Percentiles rank a stretch among this genome's conserved stretches.
phyloP scores from a whole-genome alignment of 2,113 vertebrate genomes.

The Morone saxatilis region DNA sequence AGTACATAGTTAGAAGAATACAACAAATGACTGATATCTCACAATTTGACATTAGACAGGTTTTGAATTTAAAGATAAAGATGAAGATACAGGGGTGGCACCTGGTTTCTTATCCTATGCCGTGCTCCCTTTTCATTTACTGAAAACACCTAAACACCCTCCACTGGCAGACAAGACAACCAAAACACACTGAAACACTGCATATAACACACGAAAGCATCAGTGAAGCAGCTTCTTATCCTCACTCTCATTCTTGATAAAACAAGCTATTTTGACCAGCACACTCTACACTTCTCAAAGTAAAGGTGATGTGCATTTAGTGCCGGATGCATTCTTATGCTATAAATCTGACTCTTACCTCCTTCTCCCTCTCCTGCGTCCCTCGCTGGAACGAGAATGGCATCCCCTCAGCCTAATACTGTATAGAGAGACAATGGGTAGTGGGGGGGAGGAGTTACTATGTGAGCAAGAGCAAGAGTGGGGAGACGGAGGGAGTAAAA shows the following conservation, averaged over 20 bases:
- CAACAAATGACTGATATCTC: slow-evolving; percentile 25
- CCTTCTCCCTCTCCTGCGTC: slow-evolving; percentile 64
- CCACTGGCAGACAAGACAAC: slow-evolving; percentile 37
- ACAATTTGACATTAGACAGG: slow-evolving; percentile 17
- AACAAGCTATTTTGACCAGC: slow-evolving; percentile 7
- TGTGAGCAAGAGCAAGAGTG: slow-evolving; percentile 69
- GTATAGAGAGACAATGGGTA: slow-evolving; percentile 83
- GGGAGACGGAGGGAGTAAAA: slow-evolving; percentile 65
- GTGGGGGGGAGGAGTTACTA: slow-evolving; percentile 78
- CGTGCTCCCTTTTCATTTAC: slow-evolving; percentile 21
- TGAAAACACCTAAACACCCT: slow-evolving; percentile 46
- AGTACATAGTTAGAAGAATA: slow-evolving; percentile 17
- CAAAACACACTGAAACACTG: slow-evolving; percentile 49
- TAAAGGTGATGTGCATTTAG: slow-evolving; percentile 32
- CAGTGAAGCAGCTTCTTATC: slow-evolving; percentile 38
- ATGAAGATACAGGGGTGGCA: neutral
- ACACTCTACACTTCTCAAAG: slow-evolving; percentile 41
- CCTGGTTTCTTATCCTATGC: slow-evolving; percentile 18
- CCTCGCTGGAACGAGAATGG: slow-evolving; percentile 74
- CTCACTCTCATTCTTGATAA: slow-evolving; percentile 37
- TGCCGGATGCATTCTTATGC: slow-evolving; percentile 36
- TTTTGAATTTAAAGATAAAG: slow-evolving; percentile 2
- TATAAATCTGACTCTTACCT: slow-evolving; percentile 80
- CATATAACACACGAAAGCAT: slow-evolving; percentile 60
- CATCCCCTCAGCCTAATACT: slow-evolving; percentile 80